Evolutionary conservation across 2,888 invertebrate species (phyloP).

Genomic region (Acheta domesticus): DNA sequence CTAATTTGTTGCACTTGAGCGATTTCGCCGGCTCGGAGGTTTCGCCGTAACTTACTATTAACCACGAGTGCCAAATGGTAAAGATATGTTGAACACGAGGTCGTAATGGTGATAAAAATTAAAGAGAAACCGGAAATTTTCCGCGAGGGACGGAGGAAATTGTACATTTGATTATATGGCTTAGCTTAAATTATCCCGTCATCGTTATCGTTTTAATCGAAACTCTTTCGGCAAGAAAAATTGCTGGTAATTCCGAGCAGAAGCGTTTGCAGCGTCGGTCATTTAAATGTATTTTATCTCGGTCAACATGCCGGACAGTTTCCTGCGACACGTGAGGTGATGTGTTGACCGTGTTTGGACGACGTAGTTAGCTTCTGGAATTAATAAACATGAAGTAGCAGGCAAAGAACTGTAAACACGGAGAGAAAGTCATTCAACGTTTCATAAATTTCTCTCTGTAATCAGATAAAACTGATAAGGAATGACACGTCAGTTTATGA

Average conservation of each 20-base stretch:
- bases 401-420: no score
- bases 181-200: not conserved
- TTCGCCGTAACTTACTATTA: not conserved
- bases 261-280: not conserved
- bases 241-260: not conserved
- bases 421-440: no score
- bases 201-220: not conserved
- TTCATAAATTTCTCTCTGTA: no score
- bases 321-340: no score
- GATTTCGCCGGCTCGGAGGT: not conserved
- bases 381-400: no score
- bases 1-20: constrained; percentile 9
- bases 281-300: no score
- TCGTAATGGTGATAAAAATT: not conserved
- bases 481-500: no score
- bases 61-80: not conserved
- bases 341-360: no score
- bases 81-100: not conserved
- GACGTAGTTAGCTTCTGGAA: no score
- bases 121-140: not conserved
- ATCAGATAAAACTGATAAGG: no score
- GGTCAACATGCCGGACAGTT: no score
- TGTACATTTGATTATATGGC: constrained; percentile 3
- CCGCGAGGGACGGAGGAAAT: not conserved
- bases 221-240: not conserved